phyloP scores from a whole-genome alignment of 2,888 invertebrate species.

The Strigamia maritima region DNA sequence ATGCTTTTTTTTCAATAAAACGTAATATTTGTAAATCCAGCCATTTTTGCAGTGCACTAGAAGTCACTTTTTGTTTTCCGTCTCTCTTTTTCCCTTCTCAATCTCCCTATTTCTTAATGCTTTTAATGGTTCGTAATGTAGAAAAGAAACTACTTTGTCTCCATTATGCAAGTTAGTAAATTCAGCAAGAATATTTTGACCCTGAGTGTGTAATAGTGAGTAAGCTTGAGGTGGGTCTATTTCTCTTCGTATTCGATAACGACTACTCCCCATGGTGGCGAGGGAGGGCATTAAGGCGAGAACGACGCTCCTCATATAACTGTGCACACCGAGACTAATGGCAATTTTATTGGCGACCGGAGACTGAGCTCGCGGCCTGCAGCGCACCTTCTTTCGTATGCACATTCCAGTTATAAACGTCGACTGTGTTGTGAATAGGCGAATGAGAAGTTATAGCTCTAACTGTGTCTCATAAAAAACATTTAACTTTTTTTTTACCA shows the following conservation, averaged over 20 bases:
- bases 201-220: too few relatives aligned
- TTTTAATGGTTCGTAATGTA: too few relatives aligned
- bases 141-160: neutral
- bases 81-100: too few relatives aligned
- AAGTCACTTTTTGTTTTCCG: too few relatives aligned
- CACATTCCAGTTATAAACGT: neutral
- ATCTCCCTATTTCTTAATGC: too few relatives aligned
- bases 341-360: neutral
- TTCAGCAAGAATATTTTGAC: neutral
- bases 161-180: neutral
- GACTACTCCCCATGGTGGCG: neutral
- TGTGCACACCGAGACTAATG: neutral
- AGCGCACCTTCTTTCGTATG: neutral
- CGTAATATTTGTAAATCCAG: too few relatives aligned
- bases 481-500: too few relatives aligned
- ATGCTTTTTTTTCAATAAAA: too few relatives aligned
- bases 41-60: too few relatives aligned
- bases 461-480: too few relatives aligned
- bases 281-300: neutral
- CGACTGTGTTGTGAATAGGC: neutral
- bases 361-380: neutral
- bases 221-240: neutral
- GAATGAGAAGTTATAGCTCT: neutral
- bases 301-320: neutral
- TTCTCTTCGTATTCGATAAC: neutral